Evolutionary conservation across 2,888 invertebrate genomes (phyloP).

Genomic region (Drosophila stalkeri): DNA sequence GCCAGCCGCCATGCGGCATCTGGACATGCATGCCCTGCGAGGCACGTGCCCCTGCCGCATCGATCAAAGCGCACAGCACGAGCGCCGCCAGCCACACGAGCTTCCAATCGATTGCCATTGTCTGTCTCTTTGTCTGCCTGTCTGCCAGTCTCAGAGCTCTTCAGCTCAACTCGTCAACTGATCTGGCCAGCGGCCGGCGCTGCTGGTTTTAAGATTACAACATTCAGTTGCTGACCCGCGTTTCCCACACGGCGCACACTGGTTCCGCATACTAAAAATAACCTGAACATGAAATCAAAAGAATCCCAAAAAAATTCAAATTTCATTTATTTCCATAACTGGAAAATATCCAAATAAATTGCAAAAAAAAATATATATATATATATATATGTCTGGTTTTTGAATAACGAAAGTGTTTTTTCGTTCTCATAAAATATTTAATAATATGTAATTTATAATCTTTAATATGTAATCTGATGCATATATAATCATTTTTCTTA

Average conservation of each 20-base stretch:
- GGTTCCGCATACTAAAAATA: constrained; percentile 25
- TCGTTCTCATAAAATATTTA: background rate
- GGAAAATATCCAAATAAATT: background rate
- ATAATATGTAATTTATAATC: background rate
- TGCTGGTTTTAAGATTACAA: constrained; percentile 66
- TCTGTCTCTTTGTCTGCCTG: constrained; percentile 15
- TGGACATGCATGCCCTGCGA: constrained; percentile 81
- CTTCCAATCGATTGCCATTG: constrained; percentile 46
- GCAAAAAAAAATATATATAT: background rate
- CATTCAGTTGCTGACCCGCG: constrained; percentile 7
- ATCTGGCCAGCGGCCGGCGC: constrained; percentile 38
- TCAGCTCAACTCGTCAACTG: constrained; percentile 51
- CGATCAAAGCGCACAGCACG: background rate
- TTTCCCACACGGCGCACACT: constrained; percentile 26
- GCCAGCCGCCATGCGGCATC: constrained; percentile 85
- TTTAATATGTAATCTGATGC: no score
- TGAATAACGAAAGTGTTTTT: background rate
- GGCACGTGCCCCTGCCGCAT: constrained; percentile 65
- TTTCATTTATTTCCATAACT: background rate
- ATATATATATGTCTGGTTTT: no score
- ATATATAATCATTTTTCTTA: background rate
- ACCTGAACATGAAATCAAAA: background rate
- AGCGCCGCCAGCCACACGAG: constrained; percentile 17
- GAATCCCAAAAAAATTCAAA: background rate
- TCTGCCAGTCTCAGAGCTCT: background rate